Evolutionary conservation across 1,140 invertebrate species (phyloP).

Genomic region (Ruditapes philippinarum): DNA sequence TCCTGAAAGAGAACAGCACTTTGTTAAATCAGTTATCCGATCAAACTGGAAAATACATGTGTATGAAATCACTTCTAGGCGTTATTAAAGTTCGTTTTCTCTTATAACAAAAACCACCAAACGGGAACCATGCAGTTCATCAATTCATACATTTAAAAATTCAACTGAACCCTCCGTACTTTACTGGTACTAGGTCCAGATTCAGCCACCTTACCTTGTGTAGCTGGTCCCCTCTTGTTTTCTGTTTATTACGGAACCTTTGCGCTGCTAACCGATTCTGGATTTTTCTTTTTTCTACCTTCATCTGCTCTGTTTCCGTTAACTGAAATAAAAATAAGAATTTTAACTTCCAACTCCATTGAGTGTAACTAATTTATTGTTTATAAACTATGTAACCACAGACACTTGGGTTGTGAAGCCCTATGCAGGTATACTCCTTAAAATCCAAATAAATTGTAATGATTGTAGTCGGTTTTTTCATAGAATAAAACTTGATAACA

Average conservation of each 20-base stretch:
- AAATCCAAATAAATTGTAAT: too few relatives aligned
- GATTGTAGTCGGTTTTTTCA: too few relatives aligned
- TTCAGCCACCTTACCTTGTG: conserved; percentile 74
- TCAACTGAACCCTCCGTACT: not conserved
- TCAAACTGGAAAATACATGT: too few relatives aligned
- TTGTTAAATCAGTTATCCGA: too few relatives aligned
- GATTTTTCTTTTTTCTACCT: conserved; percentile 69
- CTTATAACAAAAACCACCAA: too few relatives aligned
- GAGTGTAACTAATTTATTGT: not conserved
- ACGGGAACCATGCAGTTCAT: too few relatives aligned
- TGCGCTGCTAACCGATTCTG: conserved; percentile 75
- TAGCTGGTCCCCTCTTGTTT: conserved; percentile 66
- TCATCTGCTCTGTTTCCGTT: conserved; percentile 72
- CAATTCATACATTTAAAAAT: not conserved
- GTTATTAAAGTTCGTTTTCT: too few relatives aligned
- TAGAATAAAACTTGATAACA: too few relatives aligned
- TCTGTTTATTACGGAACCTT: conserved; percentile 74
- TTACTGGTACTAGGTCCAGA: too few relatives aligned
- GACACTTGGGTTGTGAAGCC: not conserved
- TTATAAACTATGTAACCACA: not conserved
- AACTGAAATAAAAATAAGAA: conserved; percentile 57
- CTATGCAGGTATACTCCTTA: too few relatives aligned
- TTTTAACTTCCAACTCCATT: too few relatives aligned
- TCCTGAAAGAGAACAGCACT: conserved; percentile 64
- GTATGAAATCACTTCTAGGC: too few relatives aligned